Evolutionary conservation across 2,113 vertebrate genomes (phyloP).

Genomic region (Girardinichthys multiradiatus): DNA sequence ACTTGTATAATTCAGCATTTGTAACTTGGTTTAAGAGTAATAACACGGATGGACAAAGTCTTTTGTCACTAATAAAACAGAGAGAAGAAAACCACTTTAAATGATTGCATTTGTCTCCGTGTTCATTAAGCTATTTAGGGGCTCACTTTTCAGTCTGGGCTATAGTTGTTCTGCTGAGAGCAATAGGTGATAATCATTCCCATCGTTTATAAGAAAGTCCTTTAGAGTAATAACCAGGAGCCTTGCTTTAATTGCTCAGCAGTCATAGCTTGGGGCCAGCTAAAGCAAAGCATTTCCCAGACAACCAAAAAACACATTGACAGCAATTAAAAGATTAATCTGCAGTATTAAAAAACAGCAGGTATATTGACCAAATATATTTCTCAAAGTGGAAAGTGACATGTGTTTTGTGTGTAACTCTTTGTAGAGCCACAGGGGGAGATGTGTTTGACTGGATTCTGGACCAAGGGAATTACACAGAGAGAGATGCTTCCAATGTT

Average conservation of each 20-base stretch:
- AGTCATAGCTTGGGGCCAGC: slow-evolving; percentile 24
- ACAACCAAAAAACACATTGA: slow-evolving; percentile 19
- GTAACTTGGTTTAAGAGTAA: slow-evolving; percentile 42
- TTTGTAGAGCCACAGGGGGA: slow-evolving; percentile 83
- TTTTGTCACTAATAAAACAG: slow-evolving; percentile 13
- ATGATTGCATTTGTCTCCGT: neutral
- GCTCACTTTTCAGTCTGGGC: slow-evolving; percentile 24
- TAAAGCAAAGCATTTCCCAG: slow-evolving; percentile 32
- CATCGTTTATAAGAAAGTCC: slow-evolving; percentile 51
- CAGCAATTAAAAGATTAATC: slow-evolving; percentile 13
- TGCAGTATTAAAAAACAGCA: slow-evolving; percentile 11
- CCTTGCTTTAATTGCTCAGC: slow-evolving; percentile 46
- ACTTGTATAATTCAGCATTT: slow-evolving; percentile 28
- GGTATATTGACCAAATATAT: slow-evolving; percentile 7
- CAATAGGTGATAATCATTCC: slow-evolving; percentile 35
- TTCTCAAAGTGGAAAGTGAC: neutral
- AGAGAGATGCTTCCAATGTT: slow-evolving; percentile 86
- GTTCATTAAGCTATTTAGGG: slow-evolving; percentile 8
- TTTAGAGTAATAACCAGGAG: slow-evolving; percentile 49
- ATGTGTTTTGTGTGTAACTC: neutral
- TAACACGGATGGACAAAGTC: slow-evolving; percentile 11
- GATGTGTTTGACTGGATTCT: slow-evolving; percentile 89
- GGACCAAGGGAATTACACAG: slow-evolving; percentile 87
- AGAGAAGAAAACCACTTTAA: neutral
- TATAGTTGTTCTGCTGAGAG: slow-evolving; percentile 33